Base-by-base conservation (phyloP, 2,888 invertebrate species). In the Lordiphosa andalusiaca region DNA sequence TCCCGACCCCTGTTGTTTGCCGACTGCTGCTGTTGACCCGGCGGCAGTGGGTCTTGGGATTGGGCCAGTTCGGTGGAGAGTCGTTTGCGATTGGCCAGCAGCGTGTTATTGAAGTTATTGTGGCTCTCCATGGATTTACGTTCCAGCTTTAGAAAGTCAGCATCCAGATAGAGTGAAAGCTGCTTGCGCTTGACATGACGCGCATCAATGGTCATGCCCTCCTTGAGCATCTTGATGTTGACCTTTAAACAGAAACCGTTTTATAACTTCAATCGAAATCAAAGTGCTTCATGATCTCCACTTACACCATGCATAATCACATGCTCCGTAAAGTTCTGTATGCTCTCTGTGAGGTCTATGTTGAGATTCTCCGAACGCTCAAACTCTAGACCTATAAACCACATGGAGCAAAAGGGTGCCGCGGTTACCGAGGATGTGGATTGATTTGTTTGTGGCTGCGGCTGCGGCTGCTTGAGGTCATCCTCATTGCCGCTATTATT, bases 371-470 rank as follows among this genome's bases (percentile, higher is more conserved):
- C 94, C 10, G 94, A 93, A 90, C 96, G 96, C 80, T 95, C 94
- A 88, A 99, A 98, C 68, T 95, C 94, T 50, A 99, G 91, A 0
- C 99, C 99, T 82, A 99, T 97, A 90, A 99, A 99, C 99, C 99
- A 99, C 93, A 98, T 95, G 5, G 95, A 95, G 87, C 95, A 94
- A 71, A 92, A 92, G 69, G 91, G 87, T 57, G 92, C 67, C 33
- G 77, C 56, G 36, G 85, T 76, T 73, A 86, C 73, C 36, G 81
- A 57, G 33, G 77, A 54, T 12, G 76, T 73, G 72, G 19, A 47
- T 21, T 50, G 48, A 38, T 33, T 35, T 4, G 54, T 85, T 6
- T 21, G 69, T 49, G 58, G 69, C 12, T 57, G 59, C 50, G 58
- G 69, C 12, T 57, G 59, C 50, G 72, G 76, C 50, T 73, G 76